phyloP scores from a whole-genome alignment of 1,140 invertebrate species.

The Chelonus insularis region DNA sequence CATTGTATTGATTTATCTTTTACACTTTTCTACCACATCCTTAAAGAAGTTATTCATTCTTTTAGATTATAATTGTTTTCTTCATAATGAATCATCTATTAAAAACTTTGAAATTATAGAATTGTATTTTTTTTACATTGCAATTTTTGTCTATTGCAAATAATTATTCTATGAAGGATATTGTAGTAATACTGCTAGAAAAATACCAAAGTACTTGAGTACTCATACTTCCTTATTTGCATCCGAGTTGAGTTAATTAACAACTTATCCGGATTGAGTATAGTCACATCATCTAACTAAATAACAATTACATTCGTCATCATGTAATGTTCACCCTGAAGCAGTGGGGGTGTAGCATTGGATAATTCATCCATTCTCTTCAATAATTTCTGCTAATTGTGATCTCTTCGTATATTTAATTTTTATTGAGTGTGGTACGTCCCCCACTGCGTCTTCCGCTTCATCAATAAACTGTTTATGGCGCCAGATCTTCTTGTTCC shows the following conservation, averaged over 20 bases:
- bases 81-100: too few species aligned
- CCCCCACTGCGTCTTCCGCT: neutral
- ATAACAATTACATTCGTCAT: constrained; percentile 11
- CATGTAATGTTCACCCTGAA: neutral
- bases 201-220: too few species aligned
- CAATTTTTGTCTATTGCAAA: too few species aligned
- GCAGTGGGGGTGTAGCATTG: constrained; percentile 6
- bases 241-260: neutral
- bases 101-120: too few species aligned
- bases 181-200: too few species aligned
- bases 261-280: neutral
- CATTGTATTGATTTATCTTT: too few species aligned
- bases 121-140: too few species aligned
- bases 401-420: neutral
- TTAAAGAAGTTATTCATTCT: too few species aligned
- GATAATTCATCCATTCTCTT: neutral
- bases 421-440: neutral
- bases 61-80: too few species aligned
- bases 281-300: neutral
- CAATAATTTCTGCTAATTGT: neutral
- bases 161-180: too few species aligned
- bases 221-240: neutral
- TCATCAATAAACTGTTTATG: constrained; percentile 15
- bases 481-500: constrained; percentile 8
- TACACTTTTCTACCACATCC: too few species aligned